A percentile compares a stretch with the other conserved stretches of the same genome.
Conservation (phyloP, 1,140 invertebrate species). For the Brachionus manjavacas region DNA sequence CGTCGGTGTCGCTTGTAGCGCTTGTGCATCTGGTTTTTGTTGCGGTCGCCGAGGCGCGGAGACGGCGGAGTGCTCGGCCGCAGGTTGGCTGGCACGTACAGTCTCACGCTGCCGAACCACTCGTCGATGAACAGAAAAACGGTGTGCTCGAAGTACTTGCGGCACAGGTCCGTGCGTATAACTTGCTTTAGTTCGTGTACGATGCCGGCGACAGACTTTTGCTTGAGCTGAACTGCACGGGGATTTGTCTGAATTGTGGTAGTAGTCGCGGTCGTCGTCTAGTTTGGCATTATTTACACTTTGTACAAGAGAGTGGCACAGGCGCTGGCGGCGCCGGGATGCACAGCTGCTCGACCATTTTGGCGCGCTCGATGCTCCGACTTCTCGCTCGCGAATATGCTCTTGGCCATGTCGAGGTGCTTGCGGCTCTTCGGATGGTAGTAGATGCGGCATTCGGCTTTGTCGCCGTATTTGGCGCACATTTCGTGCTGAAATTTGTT, state of each 20-base stretch:
- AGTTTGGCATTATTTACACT: no score
- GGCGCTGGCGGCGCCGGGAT: neutral
- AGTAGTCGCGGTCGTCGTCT: no score
- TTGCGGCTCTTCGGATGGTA: conserved; percentile 81
- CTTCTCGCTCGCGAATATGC: conserved; percentile 78
- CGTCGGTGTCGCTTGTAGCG: conserved; percentile 37
- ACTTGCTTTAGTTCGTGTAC: conserved; percentile 79
- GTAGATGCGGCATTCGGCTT: conserved; percentile 81
- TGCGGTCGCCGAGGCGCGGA: conserved; percentile 55
- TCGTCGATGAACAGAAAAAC: conserved; percentile 67
- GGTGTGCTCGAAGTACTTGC: conserved; percentile 85
- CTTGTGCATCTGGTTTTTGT: conserved; percentile 37
- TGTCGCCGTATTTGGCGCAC: conserved; percentile 66
- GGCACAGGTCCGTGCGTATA: conserved; percentile 80
- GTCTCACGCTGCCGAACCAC: conserved; percentile 48
- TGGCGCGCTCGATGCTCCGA: conserved; percentile 62
- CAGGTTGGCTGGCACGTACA: no score
- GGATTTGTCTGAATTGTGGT: no score
- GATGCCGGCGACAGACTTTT: conserved; percentile 51
- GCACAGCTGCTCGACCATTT: conserved; percentile 34
- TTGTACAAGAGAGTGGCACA: no score
- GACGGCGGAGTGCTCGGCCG: neutral
- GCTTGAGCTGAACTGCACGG: no score
- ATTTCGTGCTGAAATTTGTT: conserved; percentile 80
- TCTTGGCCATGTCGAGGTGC: conserved; percentile 81